Base-by-base conservation (phyloP, 2,888 invertebrate genomes). In the Epistrophella euchroma region DNA sequence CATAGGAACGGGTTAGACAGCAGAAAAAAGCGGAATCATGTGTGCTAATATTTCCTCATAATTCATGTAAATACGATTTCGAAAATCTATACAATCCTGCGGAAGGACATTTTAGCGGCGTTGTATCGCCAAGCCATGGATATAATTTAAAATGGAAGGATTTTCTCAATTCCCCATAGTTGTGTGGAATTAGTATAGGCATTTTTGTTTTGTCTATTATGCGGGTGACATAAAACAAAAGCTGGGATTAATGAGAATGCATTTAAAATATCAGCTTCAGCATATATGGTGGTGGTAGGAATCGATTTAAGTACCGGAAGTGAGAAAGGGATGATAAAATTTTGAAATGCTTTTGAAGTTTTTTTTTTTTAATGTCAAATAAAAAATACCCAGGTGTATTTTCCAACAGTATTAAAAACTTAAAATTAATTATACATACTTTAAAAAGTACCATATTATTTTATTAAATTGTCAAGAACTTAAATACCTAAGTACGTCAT, bases 51-150 rank as follows among this genome's bases (percentile, higher is more conserved):
- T 4, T 19, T 11, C 11, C 13, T 17, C 60, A 60, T 60, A 60
- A 22, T 19, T 60, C 22, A 40, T 45, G 64, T 45, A 32, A 64
- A 45, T 17, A 13, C 7, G n/a, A 45, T 28, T 62, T 45, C 4
- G 4, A 60, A 60, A 60, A 45, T n/a, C 7, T 28, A 10, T 15
- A 45, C 28, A 28, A 64, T 25, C 28, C 64, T 43, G 45, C 28
- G 45, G 45, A 28, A 32, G 64, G 64, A 64, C 19, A 45, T 45
- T 64, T 28, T 28, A 64, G 10, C 17, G 28, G 13, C 45, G 45
- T 45, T 45, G n/a, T 28, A 17, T 64, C 17, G 17, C 22, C 22
- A 19, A 22, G 1, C 13, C 35, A 19, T 13, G 35, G 17, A 35
- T 19, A 19, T 35, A 15, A 15, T 17, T 56, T 56, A 0, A 17